Conservation (phyloP, 1,140 invertebrate species). For the Megalopta genalis region DNA sequence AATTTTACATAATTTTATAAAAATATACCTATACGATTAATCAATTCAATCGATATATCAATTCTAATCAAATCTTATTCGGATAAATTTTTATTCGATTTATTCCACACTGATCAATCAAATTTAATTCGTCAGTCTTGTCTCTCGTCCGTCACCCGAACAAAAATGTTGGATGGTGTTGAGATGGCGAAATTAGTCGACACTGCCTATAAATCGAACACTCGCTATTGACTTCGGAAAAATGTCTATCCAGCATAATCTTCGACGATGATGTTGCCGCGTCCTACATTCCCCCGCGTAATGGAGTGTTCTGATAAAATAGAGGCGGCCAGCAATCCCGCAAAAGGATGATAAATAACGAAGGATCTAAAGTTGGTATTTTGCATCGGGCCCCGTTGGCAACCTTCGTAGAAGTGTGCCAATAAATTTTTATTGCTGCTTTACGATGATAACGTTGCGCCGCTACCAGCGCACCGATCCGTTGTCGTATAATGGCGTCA, state of each 20-base stretch:
- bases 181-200: too few relatives aligned
- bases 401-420: conserved; percentile 47
- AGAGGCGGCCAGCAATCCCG: neutral
- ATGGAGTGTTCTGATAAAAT: conserved; percentile 21
- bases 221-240: neutral
- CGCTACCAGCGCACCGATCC: conserved; percentile 67
- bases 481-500: conserved; percentile 70
- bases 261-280: neutral
- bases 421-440: conserved; percentile 76
- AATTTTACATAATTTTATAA: too few relatives aligned
- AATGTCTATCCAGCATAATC: neutral
- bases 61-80: too few relatives aligned
- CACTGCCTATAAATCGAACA: too few relatives aligned
- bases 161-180: too few relatives aligned
- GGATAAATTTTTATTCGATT: too few relatives aligned
- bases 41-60: too few relatives aligned
- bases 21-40: too few relatives aligned
- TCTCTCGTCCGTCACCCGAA: too few relatives aligned
- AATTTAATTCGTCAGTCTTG: too few relatives aligned
- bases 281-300: neutral
- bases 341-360: conserved; percentile 32
- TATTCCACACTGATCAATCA: too few relatives aligned
- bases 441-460: conserved; percentile 71
- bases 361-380: conserved; percentile 41
- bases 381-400: conserved; percentile 44